Conservation (phyloP, 2,888 invertebrate species). For the Malthinus flaveolus region DNA sequence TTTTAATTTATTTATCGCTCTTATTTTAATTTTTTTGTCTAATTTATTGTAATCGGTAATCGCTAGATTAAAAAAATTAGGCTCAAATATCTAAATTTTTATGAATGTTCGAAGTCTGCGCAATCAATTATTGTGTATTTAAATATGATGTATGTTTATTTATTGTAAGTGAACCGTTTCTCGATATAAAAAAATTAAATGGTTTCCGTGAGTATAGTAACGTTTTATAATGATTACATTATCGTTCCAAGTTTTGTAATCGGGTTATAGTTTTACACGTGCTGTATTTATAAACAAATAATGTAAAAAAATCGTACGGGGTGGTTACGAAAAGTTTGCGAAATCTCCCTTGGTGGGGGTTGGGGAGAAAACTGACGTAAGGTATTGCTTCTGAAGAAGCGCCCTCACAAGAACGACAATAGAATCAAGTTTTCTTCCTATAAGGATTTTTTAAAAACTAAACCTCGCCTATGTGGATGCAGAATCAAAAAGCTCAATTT, state of each 20-base stretch:
- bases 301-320: neutral
- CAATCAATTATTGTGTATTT: slow-evolving; percentile 5
- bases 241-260: slow-evolving; percentile 19
- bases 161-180: slow-evolving; percentile 22
- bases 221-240: slow-evolving; percentile 11
- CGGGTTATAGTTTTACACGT: slow-evolving; percentile 17
- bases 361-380: too few species aligned
- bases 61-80: slow-evolving; percentile 1
- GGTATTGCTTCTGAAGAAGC: too few species aligned
- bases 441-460: too few species aligned
- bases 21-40: too few species aligned
- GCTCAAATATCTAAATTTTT: slow-evolving; percentile 1
- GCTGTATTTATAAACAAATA: slow-evolving; percentile 10
- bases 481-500: too few species aligned
- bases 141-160: slow-evolving; percentile 14
- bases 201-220: slow-evolving; percentile 24
- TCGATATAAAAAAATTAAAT: slow-evolving; percentile 10
- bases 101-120: slow-evolving; percentile 5
- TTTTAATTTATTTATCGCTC: too few species aligned
- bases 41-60: neutral
- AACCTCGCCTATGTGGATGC: too few species aligned
- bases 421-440: too few species aligned
- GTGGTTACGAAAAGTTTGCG: too few species aligned
- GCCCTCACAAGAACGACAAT: too few species aligned
- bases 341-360: too few species aligned